Evolutionary conservation across 37 sponge, comb jelly and placozoan species (phyloP), one percentile per base, ranked within the genome.

Genomic region (Theonella swinhoei): DNA sequence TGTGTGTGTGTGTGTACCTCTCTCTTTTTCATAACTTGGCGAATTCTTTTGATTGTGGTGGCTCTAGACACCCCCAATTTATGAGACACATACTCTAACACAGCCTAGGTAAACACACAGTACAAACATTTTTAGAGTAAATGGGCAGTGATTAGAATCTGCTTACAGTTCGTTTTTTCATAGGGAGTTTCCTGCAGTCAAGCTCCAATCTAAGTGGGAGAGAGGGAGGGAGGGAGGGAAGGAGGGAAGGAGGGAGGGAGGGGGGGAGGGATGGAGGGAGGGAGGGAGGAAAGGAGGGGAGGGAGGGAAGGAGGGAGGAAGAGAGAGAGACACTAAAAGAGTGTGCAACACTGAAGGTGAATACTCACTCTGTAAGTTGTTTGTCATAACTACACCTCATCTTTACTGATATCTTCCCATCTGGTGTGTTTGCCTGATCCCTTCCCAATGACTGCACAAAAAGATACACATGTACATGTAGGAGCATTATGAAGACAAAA

Each of bases 81-180:
- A 25, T 70, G 82, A 4, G 94, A 86, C 23, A 93, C 26, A 71
- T 86, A 89, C 47, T 93, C 90, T 58, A 82, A 79, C 4, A 93
- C 80, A 37, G 65, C 86, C 89, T 91, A 59, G 5, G 32, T 11
- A 28, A 31, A 70, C 32, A 0, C 1, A 22, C 34, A 17, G 32
- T 39, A 62, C 42, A 35, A 69, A 4, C 19, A 42, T 61, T 77
- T 3, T 37, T 2, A 64, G 17, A 38, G 20, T 23, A 70, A 58
- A 22, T n/a, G 39, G 28, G 47, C 80, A 66, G 11, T 8, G 8
- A 20, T 28, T 69, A 72, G 4, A 0, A 22, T 58, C 2, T 35
- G 68, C 81, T 80, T 73, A 80, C 87, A 32, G 24, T 62, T 39
- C 79, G 35, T 22, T 31, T 78, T 62, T 74, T 87, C 29, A 75